Evolutionary conservation across 2,797 vertebrate species (phyloP).

Genomic region (Propithecus perrieri): DNA sequence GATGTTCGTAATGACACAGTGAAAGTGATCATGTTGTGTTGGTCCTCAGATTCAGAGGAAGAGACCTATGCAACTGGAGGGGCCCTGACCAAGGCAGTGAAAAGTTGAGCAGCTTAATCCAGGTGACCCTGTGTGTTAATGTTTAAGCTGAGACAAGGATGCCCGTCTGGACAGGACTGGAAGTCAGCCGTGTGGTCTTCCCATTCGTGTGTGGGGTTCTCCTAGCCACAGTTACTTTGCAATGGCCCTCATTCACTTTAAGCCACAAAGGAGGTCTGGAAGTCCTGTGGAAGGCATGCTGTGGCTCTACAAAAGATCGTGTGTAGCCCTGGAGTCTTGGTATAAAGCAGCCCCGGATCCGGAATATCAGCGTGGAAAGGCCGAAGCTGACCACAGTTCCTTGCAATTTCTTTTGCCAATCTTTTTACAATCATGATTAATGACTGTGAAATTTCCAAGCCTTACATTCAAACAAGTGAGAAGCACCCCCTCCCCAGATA

Average conservation of each 20-base stretch:
- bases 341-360: not conserved
- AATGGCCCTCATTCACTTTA: not conserved
- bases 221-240: not conserved
- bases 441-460: conserved; percentile 39
- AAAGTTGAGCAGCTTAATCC: not conserved
- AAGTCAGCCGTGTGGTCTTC: not conserved
- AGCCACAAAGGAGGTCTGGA: not conserved
- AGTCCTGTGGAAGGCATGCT: not conserved
- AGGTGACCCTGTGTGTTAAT: not conserved
- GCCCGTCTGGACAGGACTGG: not conserved
- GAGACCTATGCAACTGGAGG: not conserved
- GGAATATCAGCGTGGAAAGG: not conserved
- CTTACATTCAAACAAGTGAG: conserved; percentile 46
- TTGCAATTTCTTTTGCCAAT: not conserved
- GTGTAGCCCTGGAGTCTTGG: not conserved
- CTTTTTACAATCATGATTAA: conserved; percentile 26
- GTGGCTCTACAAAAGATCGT: not conserved
- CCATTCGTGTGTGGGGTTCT: not conserved
- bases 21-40: not conserved
- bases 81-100: not conserved
- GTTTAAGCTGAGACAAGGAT: not conserved
- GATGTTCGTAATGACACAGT: not conserved
- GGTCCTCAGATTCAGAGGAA: not conserved
- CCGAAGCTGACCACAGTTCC: not conserved
- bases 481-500: not conserved